phyloP scores from a whole-genome alignment of 2,888 invertebrate genomes.

The Macaria notata region DNA sequence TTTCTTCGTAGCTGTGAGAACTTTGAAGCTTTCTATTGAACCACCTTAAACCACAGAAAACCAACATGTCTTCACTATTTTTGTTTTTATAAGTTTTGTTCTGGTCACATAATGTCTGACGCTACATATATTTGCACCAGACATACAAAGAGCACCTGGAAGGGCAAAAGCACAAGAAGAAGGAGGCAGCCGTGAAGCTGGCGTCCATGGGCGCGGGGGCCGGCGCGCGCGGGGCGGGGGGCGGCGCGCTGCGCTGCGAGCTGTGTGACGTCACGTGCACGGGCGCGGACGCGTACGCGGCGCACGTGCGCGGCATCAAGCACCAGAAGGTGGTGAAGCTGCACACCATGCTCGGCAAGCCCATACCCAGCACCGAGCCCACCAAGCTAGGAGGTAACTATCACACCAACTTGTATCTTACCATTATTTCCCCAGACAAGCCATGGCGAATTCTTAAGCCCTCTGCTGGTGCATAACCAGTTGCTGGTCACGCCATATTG shows the following conservation, averaged over 20 bases:
- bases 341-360: slow-evolving; percentile 98
- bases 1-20: no score
- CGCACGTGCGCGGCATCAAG: slow-evolving; percentile 98
- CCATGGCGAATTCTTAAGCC: no score
- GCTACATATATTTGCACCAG: slow-evolving; percentile 36
- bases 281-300: slow-evolving; percentile 98
- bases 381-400: slow-evolving; percentile 85
- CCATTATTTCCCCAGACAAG: no score
- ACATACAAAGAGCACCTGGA: slow-evolving; percentile 94
- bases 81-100: no score
- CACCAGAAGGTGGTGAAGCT: slow-evolving; percentile 98
- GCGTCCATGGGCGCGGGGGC: slow-evolving; percentile 60
- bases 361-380: slow-evolving; percentile 97
- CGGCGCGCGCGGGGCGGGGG: slow-evolving; percentile 44
- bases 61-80: no score
- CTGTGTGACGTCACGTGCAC: slow-evolving; percentile 99
- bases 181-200: slow-evolving; percentile 89
- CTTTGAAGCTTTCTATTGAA: no score
- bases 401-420: not conserved
- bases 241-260: slow-evolving; percentile 91
- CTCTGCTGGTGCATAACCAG: no score
- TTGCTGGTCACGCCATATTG: no score
- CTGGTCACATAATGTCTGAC: no score
- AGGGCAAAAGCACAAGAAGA: slow-evolving; percentile 99
- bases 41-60: no score